Evolutionary conservation across 2,113 vertebrate genomes (phyloP).

Genomic region (Salvelinus namaycush): DNA sequence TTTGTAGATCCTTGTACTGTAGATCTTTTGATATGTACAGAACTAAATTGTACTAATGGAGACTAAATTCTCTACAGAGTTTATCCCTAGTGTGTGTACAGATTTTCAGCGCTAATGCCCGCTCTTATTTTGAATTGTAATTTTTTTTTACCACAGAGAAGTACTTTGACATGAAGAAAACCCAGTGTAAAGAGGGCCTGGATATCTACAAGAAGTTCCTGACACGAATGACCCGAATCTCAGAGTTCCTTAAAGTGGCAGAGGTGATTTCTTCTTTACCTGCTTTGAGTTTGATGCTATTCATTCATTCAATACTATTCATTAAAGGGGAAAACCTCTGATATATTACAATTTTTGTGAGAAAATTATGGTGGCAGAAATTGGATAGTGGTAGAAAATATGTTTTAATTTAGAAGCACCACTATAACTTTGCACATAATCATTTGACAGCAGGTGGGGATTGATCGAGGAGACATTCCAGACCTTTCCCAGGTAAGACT

Average conservation of each 20-base stretch:
- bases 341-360: neutral
- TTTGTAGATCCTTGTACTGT: too few species aligned
- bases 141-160: slow-evolving; percentile 79
- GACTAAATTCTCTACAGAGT: neutral
- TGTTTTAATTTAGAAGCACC: too few species aligned
- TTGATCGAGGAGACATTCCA: slow-evolving; percentile 98
- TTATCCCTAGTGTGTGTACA: neutral
- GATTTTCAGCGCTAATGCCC: neutral
- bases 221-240: slow-evolving; percentile 97
- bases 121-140: slow-evolving; percentile 1
- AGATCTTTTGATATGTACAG: too few species aligned
- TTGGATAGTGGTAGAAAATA: neutral
- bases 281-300: slow-evolving; percentile 1
- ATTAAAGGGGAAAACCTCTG: neutral
- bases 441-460: slow-evolving; percentile 91
- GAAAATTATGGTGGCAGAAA: neutral
- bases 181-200: slow-evolving; percentile 97
- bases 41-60: neutral
- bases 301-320: neutral
- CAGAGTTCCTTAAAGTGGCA: slow-evolving; percentile 98
- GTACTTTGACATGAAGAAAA: slow-evolving; percentile 99
- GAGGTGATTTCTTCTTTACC: slow-evolving; percentile 78
- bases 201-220: slow-evolving; percentile 99
- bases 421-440: slow-evolving; percentile 26
- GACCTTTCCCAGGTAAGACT: slow-evolving; percentile 92